Base-by-base conservation (phyloP, 1,140 invertebrate species). In the Drosophila cardini region DNA sequence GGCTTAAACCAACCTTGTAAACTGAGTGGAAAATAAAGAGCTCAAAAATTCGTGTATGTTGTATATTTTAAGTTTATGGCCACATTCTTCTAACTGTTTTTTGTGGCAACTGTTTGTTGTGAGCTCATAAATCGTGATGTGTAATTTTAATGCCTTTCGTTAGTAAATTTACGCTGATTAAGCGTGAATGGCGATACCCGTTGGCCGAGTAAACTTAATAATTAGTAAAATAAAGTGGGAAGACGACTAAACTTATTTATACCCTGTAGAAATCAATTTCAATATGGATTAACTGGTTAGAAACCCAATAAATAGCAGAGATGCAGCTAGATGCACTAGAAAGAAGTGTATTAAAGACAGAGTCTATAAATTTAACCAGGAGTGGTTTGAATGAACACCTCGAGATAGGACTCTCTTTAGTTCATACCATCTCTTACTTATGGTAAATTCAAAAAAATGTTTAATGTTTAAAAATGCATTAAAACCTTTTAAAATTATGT, bases 41-140 rank as follows among this genome's bases (percentile, higher is more conserved):
- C 68, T 57, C 64, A 40, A 74, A 84, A 73, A 55, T 26, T 26
- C 45, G 21, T 2, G 10, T 48, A 16, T 43, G 40, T 42, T 43
- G 16, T 45, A 65, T 68, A 16, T 38, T 38, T 63, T 30, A 62
- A 50, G 74, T 77, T 72, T 68, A 81, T 85, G 62, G 52, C 70
- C 48, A 45, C 16, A 42, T 11, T 52, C 18, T 52, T 30, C 62
- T 58, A 61, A 81, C 74, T 71, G 43, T 71, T 81, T 67, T 61
- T 32, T 53, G 50, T 42, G 76, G 43, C 64, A 38, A 36, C 46
- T 68, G 26, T 21, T 36, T 42, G 10, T 26, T 16, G 18, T 18
- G 9, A 10, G 4, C 15, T 10, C 76, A 65, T 79, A 76, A 83
- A 82, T 78, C 61, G 42, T 81, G 53, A 21, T 63, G 38, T 42